These are phyloP conservation scores for Fistularia commersonii DNA, from an alignment of 2,797 vertebrate species.

Conservation along the genomic window DNA sequence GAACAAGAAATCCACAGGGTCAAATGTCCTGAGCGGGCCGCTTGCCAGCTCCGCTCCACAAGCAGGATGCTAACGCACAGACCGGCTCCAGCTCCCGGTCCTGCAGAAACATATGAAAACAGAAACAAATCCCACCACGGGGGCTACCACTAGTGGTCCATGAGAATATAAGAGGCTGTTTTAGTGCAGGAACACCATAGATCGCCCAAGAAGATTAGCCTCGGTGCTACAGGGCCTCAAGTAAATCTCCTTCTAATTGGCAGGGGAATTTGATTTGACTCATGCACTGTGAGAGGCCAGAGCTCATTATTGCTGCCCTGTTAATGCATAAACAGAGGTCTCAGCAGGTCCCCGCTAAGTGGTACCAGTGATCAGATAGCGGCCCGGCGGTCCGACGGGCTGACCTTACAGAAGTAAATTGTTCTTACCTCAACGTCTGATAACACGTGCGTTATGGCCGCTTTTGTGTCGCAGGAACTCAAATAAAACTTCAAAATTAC, in stretches of 20 bases:
- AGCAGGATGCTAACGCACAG: constrained; percentile 66
- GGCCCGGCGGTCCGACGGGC: constrained; percentile 27
- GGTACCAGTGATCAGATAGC: constrained; percentile 66
- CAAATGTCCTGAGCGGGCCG: constrained; percentile 77
- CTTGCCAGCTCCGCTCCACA: constrained; percentile 71
- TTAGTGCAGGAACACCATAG: constrained; percentile 59
- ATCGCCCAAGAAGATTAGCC: constrained; percentile 72
- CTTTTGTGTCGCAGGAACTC: neutral
- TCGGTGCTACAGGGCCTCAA: constrained; percentile 48
- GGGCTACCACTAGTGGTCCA: constrained; percentile 56
- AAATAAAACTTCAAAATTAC: constrained; percentile 2
- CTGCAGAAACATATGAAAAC: constrained; percentile 70
- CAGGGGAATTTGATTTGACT: constrained; percentile 73
- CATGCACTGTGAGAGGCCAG: constrained; percentile 61
- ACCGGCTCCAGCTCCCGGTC: constrained; percentile 56
- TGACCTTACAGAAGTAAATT: constrained; percentile 47
- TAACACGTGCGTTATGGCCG: constrained; percentile 13
- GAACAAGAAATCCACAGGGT: constrained; percentile 72
- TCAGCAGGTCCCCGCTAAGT: constrained; percentile 64
- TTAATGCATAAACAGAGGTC: constrained; percentile 69
- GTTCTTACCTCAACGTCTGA: constrained; percentile 43
- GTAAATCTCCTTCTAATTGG: constrained; percentile 76
- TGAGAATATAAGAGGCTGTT: constrained; percentile 68
- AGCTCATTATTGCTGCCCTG: constrained; percentile 67
- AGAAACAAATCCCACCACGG: constrained; percentile 71